Evolutionary conservation across 1,140 invertebrate genomes (phyloP), one percentile per base, ranked within the genome.

Genomic region (Nasonia longicornis): DNA sequence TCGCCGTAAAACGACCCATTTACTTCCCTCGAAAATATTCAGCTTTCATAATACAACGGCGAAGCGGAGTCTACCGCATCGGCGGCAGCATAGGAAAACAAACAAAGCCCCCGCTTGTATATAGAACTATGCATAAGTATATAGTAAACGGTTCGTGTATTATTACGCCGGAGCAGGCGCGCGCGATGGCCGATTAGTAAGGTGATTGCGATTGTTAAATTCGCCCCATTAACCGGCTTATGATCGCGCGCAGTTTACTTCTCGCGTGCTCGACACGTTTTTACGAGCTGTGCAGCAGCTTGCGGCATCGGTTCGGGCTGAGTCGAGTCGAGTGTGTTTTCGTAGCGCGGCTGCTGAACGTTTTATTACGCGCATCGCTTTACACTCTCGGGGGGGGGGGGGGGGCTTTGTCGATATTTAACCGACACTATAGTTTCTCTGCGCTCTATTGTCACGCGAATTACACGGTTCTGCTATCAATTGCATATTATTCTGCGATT

Each of bases 121-220:
- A 45, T 45, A 45, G 12, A 14, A 10, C 14, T 14, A 16, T 16
- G 45, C 14, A 48, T 58, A 14, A 16, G 20, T 6, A n/a, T 20
- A 20, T 20, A 58, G 52, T n/a, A 58, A 58, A 58, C 52, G 22
- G 64, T 6, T 67, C 29, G 64, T n/a, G 64, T 67, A 29, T 67
- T 67, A 67, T 67, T n/a, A 11, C 16, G 26, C 22, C 52, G 52
- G 20, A 6, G 52, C 3, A 14, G 45, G 45, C 45, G 45, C 45
- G 63, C 38, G 26, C 26, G 64, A 67, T 29, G 64, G 8, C 2
- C 64, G 64, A 67, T 67, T 67, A 12, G 22, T n/a, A 26, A 6
- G 22, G 64, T 31, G 22, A 29, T 12, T n/a, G 64, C 64, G 64
- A 67, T 67, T 67, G 64, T 67, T 67, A 67, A 67, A 29, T 67